Percentiles rank a stretch among this genome's conserved stretches.
Evolutionary conservation across 1,140 invertebrate genomes (phyloP).

Genomic region (Aethina tumida): DNA sequence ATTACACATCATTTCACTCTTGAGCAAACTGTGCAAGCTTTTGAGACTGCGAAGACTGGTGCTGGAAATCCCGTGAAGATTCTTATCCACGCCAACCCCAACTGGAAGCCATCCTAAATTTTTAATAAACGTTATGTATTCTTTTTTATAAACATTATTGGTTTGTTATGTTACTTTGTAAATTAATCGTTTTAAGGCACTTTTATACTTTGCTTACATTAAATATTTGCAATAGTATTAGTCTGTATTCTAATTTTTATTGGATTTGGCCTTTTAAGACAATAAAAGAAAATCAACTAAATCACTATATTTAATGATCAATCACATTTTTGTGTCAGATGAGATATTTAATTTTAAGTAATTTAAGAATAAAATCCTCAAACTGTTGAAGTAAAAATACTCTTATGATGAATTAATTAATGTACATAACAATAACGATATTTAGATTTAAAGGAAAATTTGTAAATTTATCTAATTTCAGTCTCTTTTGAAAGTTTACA

Average conservation of each 20-base stretch:
- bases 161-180: neutral
- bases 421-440: too few relatives aligned
- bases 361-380: too few relatives aligned
- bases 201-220: conserved; percentile 5
- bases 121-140: neutral
- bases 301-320: too few relatives aligned
- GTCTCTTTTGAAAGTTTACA: too few relatives aligned
- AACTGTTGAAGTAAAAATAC: too few relatives aligned
- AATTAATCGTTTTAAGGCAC: neutral
- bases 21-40: conserved; percentile 77
- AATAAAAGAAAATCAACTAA: neutral
- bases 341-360: too few relatives aligned
- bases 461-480: too few relatives aligned
- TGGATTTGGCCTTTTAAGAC: neutral
- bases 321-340: too few relatives aligned
- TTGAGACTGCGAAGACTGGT: conserved; percentile 67
- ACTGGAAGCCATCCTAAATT: conserved; percentile 26
- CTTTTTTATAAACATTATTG: neutral
- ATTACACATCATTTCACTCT: conserved; percentile 85
- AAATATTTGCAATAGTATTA: conserved; percentile 1
- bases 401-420: too few relatives aligned
- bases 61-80: conserved; percentile 76
- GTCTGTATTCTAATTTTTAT: neutral
- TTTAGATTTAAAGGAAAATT: too few relatives aligned
- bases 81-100: conserved; percentile 73